phyloP scores from a whole-genome alignment of 2,888 invertebrate genomes.

The Eristalinus aeneus region DNA sequence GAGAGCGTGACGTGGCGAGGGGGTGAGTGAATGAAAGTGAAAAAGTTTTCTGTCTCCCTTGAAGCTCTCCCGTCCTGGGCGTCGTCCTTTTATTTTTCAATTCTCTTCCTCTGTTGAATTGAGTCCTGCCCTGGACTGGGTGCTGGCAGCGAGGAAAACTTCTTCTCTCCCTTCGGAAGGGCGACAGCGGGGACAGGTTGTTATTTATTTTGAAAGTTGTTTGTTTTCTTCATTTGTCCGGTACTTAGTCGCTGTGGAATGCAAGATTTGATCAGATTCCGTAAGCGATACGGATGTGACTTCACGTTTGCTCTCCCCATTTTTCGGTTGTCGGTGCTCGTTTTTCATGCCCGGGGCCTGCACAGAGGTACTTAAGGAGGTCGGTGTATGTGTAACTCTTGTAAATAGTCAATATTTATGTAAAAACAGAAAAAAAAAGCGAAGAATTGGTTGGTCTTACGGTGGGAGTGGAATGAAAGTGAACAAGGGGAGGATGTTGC shows the following conservation, averaged over 20 bases:
- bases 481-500: not conserved
- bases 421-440: conserved; percentile 6
- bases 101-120: not conserved
- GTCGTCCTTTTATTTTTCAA: not conserved
- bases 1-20: not conserved
- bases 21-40: conserved; percentile 3
- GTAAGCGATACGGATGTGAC: not conserved
- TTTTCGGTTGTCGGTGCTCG: not conserved
- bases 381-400: not conserved
- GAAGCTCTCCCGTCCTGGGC: not conserved
- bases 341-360: not conserved
- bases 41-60: not conserved
- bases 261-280: not conserved
- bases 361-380: conserved; percentile 6
- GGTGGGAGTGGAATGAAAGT: not conserved
- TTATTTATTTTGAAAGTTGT: conserved; percentile 30
- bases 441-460: not conserved
- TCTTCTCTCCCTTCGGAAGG: not conserved
- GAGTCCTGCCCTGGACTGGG: not conserved
- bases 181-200: conserved; percentile 5
- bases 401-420: conserved; percentile 45
- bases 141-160: not conserved
- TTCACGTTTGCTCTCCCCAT: not conserved
- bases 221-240: conserved; percentile 12
- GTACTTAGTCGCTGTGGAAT: not conserved